Conservation (phyloP, 2,113 vertebrate species). For the Pogona vitticeps region DNA sequence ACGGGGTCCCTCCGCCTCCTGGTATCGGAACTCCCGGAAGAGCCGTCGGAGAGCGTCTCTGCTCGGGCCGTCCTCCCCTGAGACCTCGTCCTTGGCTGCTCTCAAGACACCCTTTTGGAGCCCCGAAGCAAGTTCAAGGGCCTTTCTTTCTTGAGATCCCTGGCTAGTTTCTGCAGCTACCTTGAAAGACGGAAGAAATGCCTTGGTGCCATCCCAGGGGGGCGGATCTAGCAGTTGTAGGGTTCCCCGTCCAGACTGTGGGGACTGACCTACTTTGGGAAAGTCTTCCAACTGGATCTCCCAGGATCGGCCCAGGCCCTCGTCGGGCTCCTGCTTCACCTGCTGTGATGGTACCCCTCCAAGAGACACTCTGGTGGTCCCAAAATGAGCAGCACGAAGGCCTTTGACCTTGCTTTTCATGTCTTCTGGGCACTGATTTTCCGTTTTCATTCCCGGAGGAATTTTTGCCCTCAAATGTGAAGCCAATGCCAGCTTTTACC, state of each 20-base stretch:
- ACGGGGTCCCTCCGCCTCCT: neutral
- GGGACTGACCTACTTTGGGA: neutral
- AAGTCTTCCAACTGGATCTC: neutral
- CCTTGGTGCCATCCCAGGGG: neutral
- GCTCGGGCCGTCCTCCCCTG: no score
- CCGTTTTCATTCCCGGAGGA: slow-evolving; percentile 3
- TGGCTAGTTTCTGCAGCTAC: neutral
- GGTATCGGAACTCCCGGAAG: slow-evolving; percentile 9
- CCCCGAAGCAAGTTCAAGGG: neutral
- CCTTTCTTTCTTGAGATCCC: neutral
- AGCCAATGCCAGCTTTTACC: neutral
- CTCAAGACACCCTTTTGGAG: neutral
- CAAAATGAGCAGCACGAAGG: neutral
- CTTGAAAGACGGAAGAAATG: neutral
- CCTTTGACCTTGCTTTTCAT: neutral
- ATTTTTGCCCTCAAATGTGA: rapidly evolving
- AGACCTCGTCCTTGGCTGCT: neutral
- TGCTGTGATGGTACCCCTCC: neutral
- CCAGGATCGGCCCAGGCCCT: neutral
- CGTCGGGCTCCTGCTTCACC: neutral
- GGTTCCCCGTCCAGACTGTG: neutral
- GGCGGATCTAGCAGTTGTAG: neutral
- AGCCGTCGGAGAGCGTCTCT: neutral
- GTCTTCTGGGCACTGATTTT: neutral
- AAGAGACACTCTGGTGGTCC: neutral